Conservation (phyloP, 2,797 vertebrate species). For the Fundulus diaphanus region DNA sequence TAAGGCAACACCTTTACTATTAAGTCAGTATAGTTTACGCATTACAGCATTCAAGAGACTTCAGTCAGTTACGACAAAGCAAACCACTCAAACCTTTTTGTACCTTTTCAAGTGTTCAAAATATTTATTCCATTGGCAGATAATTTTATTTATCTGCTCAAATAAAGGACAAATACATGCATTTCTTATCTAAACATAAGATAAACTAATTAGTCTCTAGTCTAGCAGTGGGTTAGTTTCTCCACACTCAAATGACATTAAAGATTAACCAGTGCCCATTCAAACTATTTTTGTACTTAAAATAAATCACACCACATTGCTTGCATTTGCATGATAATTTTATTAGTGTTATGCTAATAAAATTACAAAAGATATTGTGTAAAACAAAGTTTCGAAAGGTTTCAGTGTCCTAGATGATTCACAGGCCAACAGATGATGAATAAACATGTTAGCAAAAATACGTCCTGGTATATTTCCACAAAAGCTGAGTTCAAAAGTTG, state of each 20-base stretch:
- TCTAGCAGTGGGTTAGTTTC: neutral
- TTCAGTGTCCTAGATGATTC: conserved; percentile 19
- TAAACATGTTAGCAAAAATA: conserved; percentile 36
- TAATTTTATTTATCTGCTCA: no score
- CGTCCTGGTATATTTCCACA: conserved; percentile 36
- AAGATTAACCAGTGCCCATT: neutral
- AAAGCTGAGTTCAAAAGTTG: conserved; percentile 9
- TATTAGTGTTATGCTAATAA: conserved; percentile 48
- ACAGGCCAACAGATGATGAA: conserved; percentile 2
- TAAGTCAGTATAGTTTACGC: neutral
- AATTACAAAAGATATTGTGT: conserved; percentile 41
- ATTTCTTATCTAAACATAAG: no score
- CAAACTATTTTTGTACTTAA: neutral
- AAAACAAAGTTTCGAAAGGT: conserved; percentile 36
- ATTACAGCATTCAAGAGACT: neutral
- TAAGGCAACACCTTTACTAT: neutral
- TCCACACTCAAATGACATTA: neutral
- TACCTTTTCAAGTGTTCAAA: no score
- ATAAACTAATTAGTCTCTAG: neutral
- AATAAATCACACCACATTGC: conserved; percentile 1
- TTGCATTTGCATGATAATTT: conserved; percentile 34
- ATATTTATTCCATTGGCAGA: no score
- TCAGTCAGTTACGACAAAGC: no score
- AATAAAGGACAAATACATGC: no score
- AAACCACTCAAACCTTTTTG: no score